Conservation (phyloP, 2,888 invertebrate species). For the Nomada fucata region DNA sequence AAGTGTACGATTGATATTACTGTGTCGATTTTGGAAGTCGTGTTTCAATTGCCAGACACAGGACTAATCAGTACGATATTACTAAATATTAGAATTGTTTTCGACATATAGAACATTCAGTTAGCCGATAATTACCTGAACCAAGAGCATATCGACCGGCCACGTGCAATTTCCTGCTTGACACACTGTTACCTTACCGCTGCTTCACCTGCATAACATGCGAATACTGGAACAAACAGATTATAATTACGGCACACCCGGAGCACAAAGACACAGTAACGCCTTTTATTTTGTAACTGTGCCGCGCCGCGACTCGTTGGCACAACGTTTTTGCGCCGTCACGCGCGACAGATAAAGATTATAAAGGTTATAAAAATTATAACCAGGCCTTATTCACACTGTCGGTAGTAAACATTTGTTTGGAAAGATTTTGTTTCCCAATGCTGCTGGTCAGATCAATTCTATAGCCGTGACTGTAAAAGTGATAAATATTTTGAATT, state of each 20-base stretch:
- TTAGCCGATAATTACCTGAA: conserved; percentile 44
- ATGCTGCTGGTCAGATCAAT: no score
- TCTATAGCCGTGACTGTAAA: no score
- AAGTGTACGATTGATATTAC: neutral
- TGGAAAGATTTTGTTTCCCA: no score
- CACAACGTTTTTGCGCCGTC: neutral
- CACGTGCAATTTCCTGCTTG: conserved; percentile 39
- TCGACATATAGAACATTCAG: conserved; percentile 22
- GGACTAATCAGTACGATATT: conserved; percentile 17
- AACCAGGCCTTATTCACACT: no score
- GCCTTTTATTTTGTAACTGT: neutral
- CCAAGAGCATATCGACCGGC: conserved; percentile 31
- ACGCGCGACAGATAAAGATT: neutral
- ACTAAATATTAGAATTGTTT: conserved; percentile 39
- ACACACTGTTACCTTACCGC: neutral
- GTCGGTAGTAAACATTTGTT: no score
- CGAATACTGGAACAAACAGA: conserved; percentile 1
- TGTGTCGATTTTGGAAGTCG: neutral
- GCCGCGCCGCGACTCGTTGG: no score
- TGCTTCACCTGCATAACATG: neutral
- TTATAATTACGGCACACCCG: conserved; percentile 28
- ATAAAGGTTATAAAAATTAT: no score
- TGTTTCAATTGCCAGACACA: neutral
- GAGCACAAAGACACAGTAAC: neutral
- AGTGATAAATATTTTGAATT: no score